A percentile compares a stretch with the other conserved stretches of the same genome.
phyloP scores from a whole-genome alignment of 1,140 invertebrate genomes.

The Coptotermes formosanus region DNA sequence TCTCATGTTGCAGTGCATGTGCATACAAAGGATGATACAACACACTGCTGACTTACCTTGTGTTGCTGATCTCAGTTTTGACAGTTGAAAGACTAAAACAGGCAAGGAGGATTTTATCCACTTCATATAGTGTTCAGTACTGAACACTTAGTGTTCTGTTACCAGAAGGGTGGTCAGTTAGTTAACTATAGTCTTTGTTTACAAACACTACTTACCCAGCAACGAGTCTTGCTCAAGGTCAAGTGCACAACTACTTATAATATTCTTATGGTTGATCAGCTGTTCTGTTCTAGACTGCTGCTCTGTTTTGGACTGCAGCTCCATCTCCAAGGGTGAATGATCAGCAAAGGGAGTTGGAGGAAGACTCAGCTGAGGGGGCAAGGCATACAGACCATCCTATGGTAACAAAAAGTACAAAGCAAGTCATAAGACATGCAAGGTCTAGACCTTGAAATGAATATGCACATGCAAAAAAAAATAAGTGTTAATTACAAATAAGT shows the following conservation, averaged over 20 bases:
- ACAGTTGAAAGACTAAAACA: too few species aligned
- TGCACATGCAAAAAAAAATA: not conserved
- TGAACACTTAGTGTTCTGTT: too few species aligned
- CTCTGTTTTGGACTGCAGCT: not conserved
- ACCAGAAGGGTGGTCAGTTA: too few species aligned
- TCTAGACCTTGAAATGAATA: not conserved
- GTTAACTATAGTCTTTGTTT: too few species aligned
- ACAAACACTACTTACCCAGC: not conserved
- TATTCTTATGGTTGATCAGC: not conserved
- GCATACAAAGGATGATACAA: too few species aligned
- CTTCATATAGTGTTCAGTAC: too few species aligned
- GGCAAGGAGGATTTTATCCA: too few species aligned
- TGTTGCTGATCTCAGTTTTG: too few species aligned
- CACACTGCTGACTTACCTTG: too few species aligned
- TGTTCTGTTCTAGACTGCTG: not conserved
- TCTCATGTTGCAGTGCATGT: too few species aligned
- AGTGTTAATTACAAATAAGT: not conserved
- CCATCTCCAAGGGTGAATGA: slow-evolving; percentile 38
- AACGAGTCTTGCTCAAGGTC: not conserved
- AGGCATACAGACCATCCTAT: slow-evolving; percentile 56
- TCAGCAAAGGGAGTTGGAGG: slow-evolving; percentile 73
- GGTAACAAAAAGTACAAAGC: slow-evolving; percentile 8
- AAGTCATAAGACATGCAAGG: not conserved
- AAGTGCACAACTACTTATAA: not conserved
- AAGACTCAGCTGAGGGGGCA: slow-evolving; percentile 61